phyloP scores from a whole-genome alignment of 2,888 invertebrate genomes.

The Lomographa bimaculata region DNA sequence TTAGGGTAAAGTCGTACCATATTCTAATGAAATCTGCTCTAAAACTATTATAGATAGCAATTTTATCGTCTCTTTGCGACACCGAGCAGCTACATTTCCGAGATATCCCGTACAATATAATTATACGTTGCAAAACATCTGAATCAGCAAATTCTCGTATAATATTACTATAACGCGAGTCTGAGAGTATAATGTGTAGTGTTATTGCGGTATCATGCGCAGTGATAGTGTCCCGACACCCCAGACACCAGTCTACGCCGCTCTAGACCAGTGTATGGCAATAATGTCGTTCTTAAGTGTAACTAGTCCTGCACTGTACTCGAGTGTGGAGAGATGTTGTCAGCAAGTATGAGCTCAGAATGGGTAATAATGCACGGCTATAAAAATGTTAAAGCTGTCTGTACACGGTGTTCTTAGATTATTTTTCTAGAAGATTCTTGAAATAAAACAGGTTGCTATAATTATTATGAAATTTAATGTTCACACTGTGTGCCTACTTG shows the following conservation, averaged over 20 bases:
- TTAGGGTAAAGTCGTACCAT: constrained; percentile 1
- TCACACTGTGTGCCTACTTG: too few species aligned
- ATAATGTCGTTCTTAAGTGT: constrained; percentile 64
- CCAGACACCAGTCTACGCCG: constrained; percentile 41
- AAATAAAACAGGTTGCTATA: too few species aligned
- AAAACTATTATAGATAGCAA: constrained; percentile 19
- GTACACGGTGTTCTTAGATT: too few species aligned
- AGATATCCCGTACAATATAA: constrained; percentile 24
- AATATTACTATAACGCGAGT: constrained; percentile 50
- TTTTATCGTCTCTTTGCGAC: constrained; percentile 14
- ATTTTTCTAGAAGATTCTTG: too few species aligned
- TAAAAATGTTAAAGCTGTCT: constrained; percentile 4
- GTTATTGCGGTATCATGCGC: constrained; percentile 60
- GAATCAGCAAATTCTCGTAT: constrained; percentile 42
- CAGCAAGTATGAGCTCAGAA: constrained; percentile 27
- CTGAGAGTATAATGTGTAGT: constrained; percentile 54
- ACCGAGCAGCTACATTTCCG: constrained; percentile 8
- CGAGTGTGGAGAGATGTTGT: constrained; percentile 33
- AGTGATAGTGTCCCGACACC: constrained; percentile 45
- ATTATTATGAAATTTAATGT: too few species aligned
- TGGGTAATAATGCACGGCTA: background rate
- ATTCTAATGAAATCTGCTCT: constrained; percentile 14
- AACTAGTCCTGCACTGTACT: constrained; percentile 47
- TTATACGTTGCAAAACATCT: constrained; percentile 40
- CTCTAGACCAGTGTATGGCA: constrained; percentile 52